Evolutionary conservation across 1,140 invertebrate species (phyloP).

Genomic region (Ceratoteleas bidentatus): DNA sequence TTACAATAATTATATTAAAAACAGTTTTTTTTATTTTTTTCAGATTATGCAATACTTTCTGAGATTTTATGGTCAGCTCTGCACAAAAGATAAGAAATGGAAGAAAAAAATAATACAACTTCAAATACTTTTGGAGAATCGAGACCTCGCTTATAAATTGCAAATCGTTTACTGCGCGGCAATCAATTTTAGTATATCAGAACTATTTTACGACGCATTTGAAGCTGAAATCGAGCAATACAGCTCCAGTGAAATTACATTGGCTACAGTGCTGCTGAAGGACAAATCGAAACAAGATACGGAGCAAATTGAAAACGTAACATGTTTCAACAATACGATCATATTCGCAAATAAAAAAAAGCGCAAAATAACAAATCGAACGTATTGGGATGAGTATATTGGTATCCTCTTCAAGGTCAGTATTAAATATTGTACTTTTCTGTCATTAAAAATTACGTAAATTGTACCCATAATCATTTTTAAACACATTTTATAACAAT

Average conservation of each 20-base stretch:
- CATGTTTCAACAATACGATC: constrained; percentile 25
- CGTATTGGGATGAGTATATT: constrained; percentile 43
- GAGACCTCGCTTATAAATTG: constrained; percentile 20
- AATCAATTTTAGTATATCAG: constrained; percentile 18
- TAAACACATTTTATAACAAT: too few species aligned
- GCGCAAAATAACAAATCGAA: background rate
- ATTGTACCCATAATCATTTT: too few species aligned
- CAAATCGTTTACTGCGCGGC: constrained; percentile 49
- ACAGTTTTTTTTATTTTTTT: background rate
- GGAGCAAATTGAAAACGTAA: constrained; percentile 8
- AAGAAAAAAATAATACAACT: constrained; percentile 41
- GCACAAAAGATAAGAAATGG: background rate
- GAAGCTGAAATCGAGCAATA: constrained; percentile 5
- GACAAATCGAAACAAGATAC: constrained; percentile 11
- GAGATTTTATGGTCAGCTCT: constrained; percentile 13
- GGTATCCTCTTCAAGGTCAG: constrained; percentile 51
- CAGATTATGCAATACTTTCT: constrained; percentile 27
- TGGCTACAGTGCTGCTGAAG: constrained; percentile 26
- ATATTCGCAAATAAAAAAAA: constrained; percentile 19
- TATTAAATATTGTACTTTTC: constrained; percentile 1
- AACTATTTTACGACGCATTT: constrained; percentile 22
- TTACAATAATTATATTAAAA: too few species aligned
- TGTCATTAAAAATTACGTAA: too few species aligned
- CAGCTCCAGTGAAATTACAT: background rate
- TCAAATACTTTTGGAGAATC: constrained; percentile 32